Evolutionary conservation across 2,113 vertebrate species (phyloP).

Genomic region (Desmodus rotundus): DNA sequence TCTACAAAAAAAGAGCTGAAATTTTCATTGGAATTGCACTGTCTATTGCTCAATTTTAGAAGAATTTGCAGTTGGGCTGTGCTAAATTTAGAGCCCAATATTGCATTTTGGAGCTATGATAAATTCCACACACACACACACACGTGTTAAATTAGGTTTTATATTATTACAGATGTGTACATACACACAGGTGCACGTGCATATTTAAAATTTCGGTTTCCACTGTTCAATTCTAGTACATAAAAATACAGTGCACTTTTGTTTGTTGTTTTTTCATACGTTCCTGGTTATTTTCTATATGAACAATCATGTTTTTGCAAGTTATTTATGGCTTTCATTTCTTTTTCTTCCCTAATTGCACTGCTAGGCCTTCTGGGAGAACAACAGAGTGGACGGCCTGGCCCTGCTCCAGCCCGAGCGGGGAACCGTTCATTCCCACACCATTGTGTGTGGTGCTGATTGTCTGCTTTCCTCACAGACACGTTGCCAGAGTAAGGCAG

Average conservation of each 20-base stretch:
- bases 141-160: neutral
- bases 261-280: neutral
- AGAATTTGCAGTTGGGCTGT: neutral
- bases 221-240: neutral
- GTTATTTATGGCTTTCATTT: neutral
- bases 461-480: too few species aligned
- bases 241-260: neutral
- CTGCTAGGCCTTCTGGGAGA: neutral
- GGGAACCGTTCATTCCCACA: neutral
- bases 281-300: neutral
- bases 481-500: neutral
- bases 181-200: neutral
- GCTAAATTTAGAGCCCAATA: neutral
- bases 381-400: neutral
- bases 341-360: neutral
- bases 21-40: neutral
- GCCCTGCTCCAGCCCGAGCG: neutral
- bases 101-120: neutral
- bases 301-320: neutral
- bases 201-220: neutral
- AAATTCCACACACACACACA: neutral
- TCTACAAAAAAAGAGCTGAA: neutral
- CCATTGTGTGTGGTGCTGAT: neutral
- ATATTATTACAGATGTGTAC: neutral
- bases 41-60: neutral